Base-by-base conservation (phyloP, 1,140 invertebrate species). In the Drosophila pectinifera region DNA sequence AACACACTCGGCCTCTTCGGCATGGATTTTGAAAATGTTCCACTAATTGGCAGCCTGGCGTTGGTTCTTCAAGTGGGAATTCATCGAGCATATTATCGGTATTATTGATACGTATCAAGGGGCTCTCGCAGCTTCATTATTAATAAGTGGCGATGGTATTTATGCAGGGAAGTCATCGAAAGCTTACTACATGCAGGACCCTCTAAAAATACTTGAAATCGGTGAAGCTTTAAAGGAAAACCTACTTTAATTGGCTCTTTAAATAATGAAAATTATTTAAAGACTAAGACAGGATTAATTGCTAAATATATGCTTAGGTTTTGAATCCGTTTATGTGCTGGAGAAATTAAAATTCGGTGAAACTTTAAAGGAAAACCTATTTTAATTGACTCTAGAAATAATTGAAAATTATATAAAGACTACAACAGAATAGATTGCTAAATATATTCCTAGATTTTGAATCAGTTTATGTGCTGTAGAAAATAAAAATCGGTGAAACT, bases 31-130 rank as follows among this genome's bases (percentile, higher is more conserved):
- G n/a, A 42, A 78, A 78, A 65, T 70, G 74, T 59, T 56, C 61
- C 64, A 63, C 67, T 86, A 89, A 86, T 89, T 86, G 80, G 84
- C 61, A 48, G 70, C 72, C 65, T 64, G 49, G 55, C 65, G 63
- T 69, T 65, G 78, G 64, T 67, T 49, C 63, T 64, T 72, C 63
- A 49, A 79, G 48, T 63, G 57, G 57, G 26, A 74, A 64, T 64
- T 38, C 41, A 72, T 70, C 51, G 31, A 18, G 13, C n/a, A 14
- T 28, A 72, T 56, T 69, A 70, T 42, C 7, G 10, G n/a, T 48
- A 34, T 70, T 34, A 72, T 70, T 57, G 22, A 34, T 14, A 34
- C 5, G 10, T 26, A 38, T 57, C 41, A 41, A 70, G 46, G 14
- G 49, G 8, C 24, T 24, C 4, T 36, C 4, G 16, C 4, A n/a